Evolutionary conservation across 2,888 invertebrate genomes (phyloP).

Genomic region (Muschampia plurimacula): DNA sequence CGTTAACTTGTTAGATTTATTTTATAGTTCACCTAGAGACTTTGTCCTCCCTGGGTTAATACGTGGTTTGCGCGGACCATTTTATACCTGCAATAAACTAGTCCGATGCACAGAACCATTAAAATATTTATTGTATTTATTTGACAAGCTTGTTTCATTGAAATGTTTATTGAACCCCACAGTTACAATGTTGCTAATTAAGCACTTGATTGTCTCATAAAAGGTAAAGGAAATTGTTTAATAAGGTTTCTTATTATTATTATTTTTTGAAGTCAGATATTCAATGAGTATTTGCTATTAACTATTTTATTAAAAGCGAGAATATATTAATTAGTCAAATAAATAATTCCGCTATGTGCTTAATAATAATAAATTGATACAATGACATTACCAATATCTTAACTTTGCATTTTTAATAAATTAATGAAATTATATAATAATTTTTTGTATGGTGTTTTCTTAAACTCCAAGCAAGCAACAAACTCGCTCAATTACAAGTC

Average conservation of each 20-base stretch:
- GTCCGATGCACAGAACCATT: slow-evolving; percentile 72
- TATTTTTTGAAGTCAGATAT: slow-evolving; percentile 4
- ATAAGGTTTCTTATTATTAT: background rate
- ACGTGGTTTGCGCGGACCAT: slow-evolving; percentile 61
- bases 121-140: slow-evolving; percentile 84
- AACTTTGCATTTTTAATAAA: too few species aligned
- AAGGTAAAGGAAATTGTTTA: slow-evolving; percentile 22
- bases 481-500: too few species aligned
- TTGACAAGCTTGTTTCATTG: slow-evolving; percentile 76
- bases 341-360: too few species aligned
- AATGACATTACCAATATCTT: too few species aligned
- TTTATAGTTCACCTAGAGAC: slow-evolving; percentile 78
- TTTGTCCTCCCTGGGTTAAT: slow-evolving; percentile 74
- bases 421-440: too few species aligned
- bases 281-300: background rate
- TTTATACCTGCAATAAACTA: slow-evolving; percentile 81
- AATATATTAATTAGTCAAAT: too few species aligned
- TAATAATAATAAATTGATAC: too few species aligned
- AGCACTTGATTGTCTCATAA: slow-evolving; percentile 50
- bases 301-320: too few species aligned
- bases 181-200: slow-evolving; percentile 78
- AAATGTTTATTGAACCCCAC: slow-evolving; percentile 71
- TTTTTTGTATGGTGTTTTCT: too few species aligned
- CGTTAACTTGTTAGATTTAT: slow-evolving; percentile 84
- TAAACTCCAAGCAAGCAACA: too few species aligned